Base-by-base conservation (phyloP, 2,888 invertebrate genomes). In the Saturnia pavonia region DNA sequence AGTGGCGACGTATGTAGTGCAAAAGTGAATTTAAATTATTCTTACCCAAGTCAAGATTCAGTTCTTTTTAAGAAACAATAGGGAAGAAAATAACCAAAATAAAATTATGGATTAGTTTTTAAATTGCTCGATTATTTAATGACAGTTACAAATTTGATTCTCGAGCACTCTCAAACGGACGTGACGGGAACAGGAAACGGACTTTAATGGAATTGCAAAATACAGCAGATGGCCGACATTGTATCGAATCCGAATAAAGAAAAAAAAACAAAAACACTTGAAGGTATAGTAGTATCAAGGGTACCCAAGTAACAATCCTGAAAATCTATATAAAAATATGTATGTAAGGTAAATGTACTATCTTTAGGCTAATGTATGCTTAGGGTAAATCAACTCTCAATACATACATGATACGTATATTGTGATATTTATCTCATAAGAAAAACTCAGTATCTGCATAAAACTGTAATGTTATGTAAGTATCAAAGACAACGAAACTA, bases 131-230 rank as follows among this genome's bases (percentile, higher is more conserved):
- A n/a, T 40, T 65, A 34, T 34, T 7, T 16, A 63, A 63, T 34
- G 51, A 45, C 25, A 40, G 57, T 19, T 8, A 1, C n/a, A 54
- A 79, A 77, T 80, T 84, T 81, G 80, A 82, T 84, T 84, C 82
- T 88, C 80, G 85, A 91, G 91, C 78, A 84, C 88, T 88, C 90
- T 90, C 79, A 78, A 80, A 89, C 91, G 91, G 91, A 92, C 90
- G 88, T 91, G 89, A 88, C 88, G 89, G 89, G 87, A 40, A 85
- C 88, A 90, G 91, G 91, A 91, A 90, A 88, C 85, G 83, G 85
- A 85, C 80, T 86, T 80, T 54, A 85, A 87, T 84, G 85, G 83
- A 83, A 81, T 83, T 82, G 82, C 80, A 80, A 81, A 85, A 84
- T 76, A 82, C 78, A 78, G 82, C 90, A 90, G 89, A 89, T 89